phyloP scores from a whole-genome alignment of 2,797 vertebrate species.

The Rhabdomys pumilio region DNA sequence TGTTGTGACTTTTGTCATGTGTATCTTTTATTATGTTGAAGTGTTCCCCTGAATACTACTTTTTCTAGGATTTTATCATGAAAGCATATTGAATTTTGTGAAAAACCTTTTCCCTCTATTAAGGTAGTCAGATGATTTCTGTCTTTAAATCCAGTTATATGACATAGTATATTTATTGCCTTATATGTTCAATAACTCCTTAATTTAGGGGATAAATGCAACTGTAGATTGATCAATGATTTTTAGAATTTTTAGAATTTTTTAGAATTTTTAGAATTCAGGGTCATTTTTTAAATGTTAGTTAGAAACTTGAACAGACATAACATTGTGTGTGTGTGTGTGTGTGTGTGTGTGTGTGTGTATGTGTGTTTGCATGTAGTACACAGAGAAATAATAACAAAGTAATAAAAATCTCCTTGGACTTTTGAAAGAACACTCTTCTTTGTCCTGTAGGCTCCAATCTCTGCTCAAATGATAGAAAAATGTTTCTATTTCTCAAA shows the following conservation, averaged over 20 bases:
- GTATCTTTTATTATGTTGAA: background rate
- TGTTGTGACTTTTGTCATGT: background rate
- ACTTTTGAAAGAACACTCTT: background rate
- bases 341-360: background rate
- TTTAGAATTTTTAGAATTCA: constrained; percentile 21
- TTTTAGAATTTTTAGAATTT: too few species aligned
- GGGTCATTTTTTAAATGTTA: background rate
- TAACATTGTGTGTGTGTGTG: background rate
- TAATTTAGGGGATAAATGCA: background rate
- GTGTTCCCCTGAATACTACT: background rate
- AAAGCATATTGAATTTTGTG: background rate
- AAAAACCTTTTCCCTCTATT: background rate
- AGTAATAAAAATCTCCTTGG: constrained; percentile 14
- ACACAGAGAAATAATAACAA: background rate
- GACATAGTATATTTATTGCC: background rate
- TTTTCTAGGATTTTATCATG: background rate
- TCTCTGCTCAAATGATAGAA: constrained; percentile 49
- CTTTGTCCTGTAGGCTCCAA: background rate
- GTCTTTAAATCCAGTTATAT: background rate
- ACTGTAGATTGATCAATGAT: background rate
- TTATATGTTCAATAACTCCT: background rate
- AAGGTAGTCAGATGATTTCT: background rate
- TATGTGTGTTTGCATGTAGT: background rate
- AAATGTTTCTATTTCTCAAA: constrained; percentile 79
- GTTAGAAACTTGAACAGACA: background rate